These are phyloP conservation scores for Euthynnus affinis DNA, from an alignment of 2,797 vertebrate genomes.

Conservation along the genomic window DNA sequence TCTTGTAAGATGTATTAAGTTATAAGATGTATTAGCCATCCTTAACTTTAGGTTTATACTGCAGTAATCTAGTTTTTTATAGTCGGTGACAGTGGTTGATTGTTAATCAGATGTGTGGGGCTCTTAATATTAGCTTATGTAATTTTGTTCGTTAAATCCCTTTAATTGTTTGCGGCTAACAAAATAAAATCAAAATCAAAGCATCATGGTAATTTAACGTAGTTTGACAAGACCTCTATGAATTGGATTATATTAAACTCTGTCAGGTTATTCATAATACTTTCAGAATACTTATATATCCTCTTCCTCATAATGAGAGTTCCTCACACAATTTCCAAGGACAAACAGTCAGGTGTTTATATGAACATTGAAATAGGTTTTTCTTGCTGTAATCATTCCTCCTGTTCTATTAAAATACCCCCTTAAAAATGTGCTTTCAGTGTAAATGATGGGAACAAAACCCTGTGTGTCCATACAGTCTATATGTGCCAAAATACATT, in stretches of 20 bases:
- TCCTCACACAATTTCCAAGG: too few species aligned
- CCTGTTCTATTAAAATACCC: too few species aligned
- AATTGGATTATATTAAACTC: not conserved
- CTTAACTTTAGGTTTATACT: not conserved
- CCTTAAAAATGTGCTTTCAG: too few species aligned
- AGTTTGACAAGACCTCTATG: not conserved
- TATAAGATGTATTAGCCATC: not conserved
- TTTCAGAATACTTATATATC: not conserved
- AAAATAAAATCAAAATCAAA: not conserved
- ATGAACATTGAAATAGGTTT: too few species aligned
- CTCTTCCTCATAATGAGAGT: not conserved
- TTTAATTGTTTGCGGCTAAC: not conserved
- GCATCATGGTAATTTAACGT: not conserved
- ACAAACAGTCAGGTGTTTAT: too few species aligned
- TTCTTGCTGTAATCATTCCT: too few species aligned
- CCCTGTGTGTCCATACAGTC: too few species aligned
- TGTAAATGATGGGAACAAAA: too few species aligned
- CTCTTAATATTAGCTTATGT: not conserved
- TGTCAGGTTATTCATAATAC: not conserved
- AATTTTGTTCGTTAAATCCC: not conserved
- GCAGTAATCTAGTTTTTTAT: not conserved
- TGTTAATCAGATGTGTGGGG: not conserved
- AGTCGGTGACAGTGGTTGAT: not conserved
- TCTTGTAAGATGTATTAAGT: not conserved
- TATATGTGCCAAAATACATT: too few species aligned